phyloP scores from a whole-genome alignment of 2,888 invertebrate species.

The Aproaerema taeniolella region DNA sequence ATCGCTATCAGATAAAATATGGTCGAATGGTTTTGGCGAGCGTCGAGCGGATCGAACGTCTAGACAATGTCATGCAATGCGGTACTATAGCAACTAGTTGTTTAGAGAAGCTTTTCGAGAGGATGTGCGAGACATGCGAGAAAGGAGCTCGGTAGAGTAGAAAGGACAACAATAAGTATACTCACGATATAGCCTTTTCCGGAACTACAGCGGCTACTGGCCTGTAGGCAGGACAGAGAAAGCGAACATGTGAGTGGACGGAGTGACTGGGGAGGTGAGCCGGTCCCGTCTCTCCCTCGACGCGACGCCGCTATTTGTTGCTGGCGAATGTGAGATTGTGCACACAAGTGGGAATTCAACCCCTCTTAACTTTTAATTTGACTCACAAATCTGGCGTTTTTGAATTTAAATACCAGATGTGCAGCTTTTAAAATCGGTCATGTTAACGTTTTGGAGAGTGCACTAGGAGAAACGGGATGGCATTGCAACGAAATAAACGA shows the following conservation, averaged over 20 bases:
- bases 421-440: constrained; percentile 6
- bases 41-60: no score
- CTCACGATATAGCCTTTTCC: constrained; percentile 97
- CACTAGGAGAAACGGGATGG: constrained; percentile 43
- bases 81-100: constrained; percentile 17
- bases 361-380: constrained; percentile 23
- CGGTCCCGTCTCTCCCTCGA: constrained; percentile 55
- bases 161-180: constrained; percentile 74
- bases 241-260: constrained; percentile 75
- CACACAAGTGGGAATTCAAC: constrained; percentile 18
- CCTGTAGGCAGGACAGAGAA: constrained; percentile 82
- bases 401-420: constrained; percentile 18
- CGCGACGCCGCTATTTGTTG: constrained; percentile 26
- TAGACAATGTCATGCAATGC: constrained; percentile 14
- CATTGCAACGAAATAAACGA: constrained; percentile 45
- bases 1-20: constrained; percentile 1
- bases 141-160: constrained; percentile 39
- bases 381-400: constrained; percentile 19
- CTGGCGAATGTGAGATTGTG: constrained; percentile 24
- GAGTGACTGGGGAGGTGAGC: constrained; percentile 60
- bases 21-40: no score
- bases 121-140: constrained; percentile 38
- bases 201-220: constrained; percentile 94
- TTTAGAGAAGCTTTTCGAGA: constrained; percentile 28
- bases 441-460: neutral